A percentile compares a stretch with the other conserved stretches of the same genome.
These are phyloP conservation scores for Eptatretus burgeri DNA, from an alignment of 2,113 vertebrate genomes.

Conservation along the genomic window DNA sequence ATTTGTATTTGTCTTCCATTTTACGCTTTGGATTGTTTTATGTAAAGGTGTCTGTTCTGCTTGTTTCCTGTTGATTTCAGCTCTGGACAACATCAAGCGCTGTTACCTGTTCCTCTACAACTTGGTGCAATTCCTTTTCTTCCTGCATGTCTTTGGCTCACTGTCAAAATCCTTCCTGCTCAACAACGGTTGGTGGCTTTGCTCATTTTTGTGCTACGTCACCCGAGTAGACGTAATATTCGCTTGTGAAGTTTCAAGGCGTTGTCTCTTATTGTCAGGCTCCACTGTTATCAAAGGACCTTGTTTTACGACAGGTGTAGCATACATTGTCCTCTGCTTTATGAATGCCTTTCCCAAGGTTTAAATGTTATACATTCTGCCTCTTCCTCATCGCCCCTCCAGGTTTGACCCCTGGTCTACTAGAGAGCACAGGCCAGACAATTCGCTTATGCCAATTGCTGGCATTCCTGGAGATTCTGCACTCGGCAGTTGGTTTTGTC, in stretches of 20 bases:
- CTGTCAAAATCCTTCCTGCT: constrained; percentile 70
- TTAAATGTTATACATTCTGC: no score
- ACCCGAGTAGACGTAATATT: no score
- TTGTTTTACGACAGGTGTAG: neutral
- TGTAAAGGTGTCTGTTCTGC: no score
- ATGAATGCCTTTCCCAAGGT: neutral
- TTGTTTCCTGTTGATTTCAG: constrained; percentile 13
- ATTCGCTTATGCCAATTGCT: constrained; percentile 87
- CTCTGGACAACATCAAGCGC: constrained; percentile 32
- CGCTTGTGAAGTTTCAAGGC: neutral
- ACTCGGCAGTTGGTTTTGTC: constrained; percentile 43
- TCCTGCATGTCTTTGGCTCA: constrained; percentile 87
- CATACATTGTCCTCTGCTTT: neutral
- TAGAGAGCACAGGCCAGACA: constrained; percentile 38
- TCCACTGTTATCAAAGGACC: neutral
- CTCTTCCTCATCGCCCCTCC: no score
- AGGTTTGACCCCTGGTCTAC: no score
- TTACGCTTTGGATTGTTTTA: no score
- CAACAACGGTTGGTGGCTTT: constrained; percentile 34
- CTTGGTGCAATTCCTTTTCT: constrained; percentile 75
- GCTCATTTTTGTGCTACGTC: no score
- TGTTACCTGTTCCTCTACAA: constrained; percentile 62
- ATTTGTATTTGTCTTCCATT: neutral
- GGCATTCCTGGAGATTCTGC: constrained; percentile 43
- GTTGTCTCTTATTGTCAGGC: neutral